Conservation (phyloP, 2,113 vertebrate species). For the Corythornis madagascariensis region DNA sequence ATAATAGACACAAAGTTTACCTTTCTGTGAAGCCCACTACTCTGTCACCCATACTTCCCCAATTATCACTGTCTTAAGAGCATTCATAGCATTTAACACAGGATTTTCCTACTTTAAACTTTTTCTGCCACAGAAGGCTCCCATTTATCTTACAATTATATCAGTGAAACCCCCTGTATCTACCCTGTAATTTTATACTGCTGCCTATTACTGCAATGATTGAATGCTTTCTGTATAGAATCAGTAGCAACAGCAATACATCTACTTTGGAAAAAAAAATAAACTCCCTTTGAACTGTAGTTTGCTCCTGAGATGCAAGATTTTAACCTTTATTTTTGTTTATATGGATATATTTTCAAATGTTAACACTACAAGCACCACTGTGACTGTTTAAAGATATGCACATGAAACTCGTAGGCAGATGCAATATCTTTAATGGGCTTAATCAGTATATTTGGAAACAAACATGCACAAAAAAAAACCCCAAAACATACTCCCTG, state of each 20-base stretch:
- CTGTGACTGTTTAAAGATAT: neutral
- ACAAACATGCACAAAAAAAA: neutral
- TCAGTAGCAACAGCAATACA: neutral
- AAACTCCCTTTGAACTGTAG: neutral
- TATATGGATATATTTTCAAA: neutral
- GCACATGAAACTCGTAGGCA: neutral
- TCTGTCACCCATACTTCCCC: neutral
- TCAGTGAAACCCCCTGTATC: neutral
- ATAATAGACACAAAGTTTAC: neutral
- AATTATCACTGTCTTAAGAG: neutral
- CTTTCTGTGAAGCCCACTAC: neutral
- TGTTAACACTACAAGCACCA: neutral
- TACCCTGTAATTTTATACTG: neutral
- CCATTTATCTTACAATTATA: neutral
- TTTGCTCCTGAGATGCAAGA: neutral
- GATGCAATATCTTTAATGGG: neutral
- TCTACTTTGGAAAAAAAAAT: neutral
- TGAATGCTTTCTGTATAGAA: neutral
- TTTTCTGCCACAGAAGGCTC: neutral
- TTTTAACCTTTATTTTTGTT: neutral
- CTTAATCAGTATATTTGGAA: neutral
- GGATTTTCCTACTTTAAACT: neutral
- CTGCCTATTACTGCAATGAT: neutral
- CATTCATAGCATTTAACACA: neutral
- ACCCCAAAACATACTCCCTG: neutral